A percentile compares a stretch with the other conserved stretches of the same genome.
Evolutionary conservation across 2,797 vertebrate genomes (phyloP).

Genomic region (Sebastes cheni): DNA sequence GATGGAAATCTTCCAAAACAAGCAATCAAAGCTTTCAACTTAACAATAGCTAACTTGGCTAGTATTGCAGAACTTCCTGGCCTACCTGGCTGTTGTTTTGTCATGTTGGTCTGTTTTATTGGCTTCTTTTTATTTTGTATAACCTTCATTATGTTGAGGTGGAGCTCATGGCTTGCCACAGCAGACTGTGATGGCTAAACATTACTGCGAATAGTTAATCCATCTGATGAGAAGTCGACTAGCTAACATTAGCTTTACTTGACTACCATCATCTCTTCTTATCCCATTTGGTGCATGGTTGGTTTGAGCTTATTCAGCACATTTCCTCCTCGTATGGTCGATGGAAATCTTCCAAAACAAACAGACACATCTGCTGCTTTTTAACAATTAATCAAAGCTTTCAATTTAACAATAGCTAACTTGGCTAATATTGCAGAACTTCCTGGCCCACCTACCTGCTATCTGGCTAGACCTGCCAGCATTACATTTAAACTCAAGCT

Average conservation of each 20-base stretch:
- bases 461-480: not conserved
- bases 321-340: slow-evolving; percentile 1
- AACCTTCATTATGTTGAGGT: not conserved
- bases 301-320: slow-evolving; percentile 36
- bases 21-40: not conserved
- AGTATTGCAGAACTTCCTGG: slow-evolving; percentile 56
- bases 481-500: not conserved
- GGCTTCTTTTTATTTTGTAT: no score
- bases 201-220: slow-evolving; percentile 6
- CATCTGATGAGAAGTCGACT: slow-evolving; percentile 32
- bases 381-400: not conserved
- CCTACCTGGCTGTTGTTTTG: slow-evolving; percentile 7
- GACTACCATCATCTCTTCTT: no score
- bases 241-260: slow-evolving; percentile 22
- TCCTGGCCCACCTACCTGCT: slow-evolving; percentile 45
- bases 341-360: slow-evolving; percentile 11
- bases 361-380: not conserved
- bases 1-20: slow-evolving; percentile 3
- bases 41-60: slow-evolving; percentile 29
- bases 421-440: slow-evolving; percentile 51
- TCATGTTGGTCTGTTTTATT: no score
- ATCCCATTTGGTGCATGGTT: no score
- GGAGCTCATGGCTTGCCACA: not conserved
- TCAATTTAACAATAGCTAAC: slow-evolving; percentile 14
- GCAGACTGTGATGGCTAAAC: not conserved